Conservation (phyloP, 2,888 invertebrate species). For the Lithophane leautieri region DNA sequence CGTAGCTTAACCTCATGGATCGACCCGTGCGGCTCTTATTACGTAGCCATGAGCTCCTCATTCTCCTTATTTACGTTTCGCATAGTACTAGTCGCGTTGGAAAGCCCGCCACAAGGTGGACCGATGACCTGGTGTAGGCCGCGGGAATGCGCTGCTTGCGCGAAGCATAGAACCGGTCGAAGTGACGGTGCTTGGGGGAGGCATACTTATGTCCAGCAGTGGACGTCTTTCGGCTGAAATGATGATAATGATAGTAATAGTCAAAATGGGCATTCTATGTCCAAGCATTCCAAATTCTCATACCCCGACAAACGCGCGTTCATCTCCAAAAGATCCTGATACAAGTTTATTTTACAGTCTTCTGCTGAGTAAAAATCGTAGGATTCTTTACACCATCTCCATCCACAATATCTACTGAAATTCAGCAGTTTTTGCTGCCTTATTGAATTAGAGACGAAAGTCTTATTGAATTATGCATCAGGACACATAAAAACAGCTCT, state of each 20-base stretch:
- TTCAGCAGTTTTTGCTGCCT: not conserved
- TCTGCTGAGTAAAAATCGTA: not conserved
- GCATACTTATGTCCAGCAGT: no score
- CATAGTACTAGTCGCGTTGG: no score
- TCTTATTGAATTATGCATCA: constrained; percentile 39
- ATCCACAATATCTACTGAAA: not conserved
- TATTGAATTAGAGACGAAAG: constrained; percentile 8
- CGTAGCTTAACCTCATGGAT: no score
- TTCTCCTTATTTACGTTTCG: no score
- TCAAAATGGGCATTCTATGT: not conserved
- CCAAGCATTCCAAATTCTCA: not conserved
- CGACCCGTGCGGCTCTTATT: no score
- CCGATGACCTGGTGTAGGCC: not conserved
- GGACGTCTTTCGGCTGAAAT: no score
- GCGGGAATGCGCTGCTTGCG: no score
- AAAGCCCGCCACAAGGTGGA: no score
- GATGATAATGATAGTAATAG: not conserved
- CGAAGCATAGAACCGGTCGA: no score
- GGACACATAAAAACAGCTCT: constrained; percentile 25
- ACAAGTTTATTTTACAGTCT: fast-evolving
- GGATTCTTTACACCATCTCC: no score
- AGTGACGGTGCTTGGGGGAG: no score
- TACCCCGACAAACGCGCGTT: not conserved
- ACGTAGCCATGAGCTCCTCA: no score
- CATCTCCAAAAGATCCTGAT: not conserved